Percentiles rank a stretch among this genome's conserved stretches.
phyloP scores from a whole-genome alignment of 2,888 invertebrate species.

The Tetranychus piercei region DNA sequence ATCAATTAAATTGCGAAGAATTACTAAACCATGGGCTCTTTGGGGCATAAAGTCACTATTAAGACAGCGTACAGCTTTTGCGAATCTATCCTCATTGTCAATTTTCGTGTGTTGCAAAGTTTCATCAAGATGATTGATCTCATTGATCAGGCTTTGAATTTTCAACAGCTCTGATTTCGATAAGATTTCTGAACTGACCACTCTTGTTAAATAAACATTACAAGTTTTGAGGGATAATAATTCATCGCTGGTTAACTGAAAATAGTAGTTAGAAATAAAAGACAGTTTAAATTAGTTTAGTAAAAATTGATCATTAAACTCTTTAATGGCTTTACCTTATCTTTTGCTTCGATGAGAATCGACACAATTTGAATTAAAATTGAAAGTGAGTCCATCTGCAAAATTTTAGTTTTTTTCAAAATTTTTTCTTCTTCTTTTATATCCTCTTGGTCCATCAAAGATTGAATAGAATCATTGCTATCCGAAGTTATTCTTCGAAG shows the following conservation, averaged over 20 bases:
- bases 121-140: neutral
- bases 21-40: slow-evolving; percentile 57
- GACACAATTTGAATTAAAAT: slow-evolving; percentile 7
- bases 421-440: neutral
- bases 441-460: neutral
- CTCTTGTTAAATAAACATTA: neutral
- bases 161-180: neutral
- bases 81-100: slow-evolving; percentile 31
- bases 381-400: neutral
- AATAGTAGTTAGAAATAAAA: too few relatives aligned
- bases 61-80: slow-evolving; percentile 47
- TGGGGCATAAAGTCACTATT: slow-evolving; percentile 55
- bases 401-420: neutral
- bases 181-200: neutral
- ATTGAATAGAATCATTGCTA: neutral
- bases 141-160: neutral
- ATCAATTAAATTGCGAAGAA: slow-evolving; percentile 51
- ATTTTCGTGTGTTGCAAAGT: neutral
- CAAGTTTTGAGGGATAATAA: neutral
- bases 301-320: neutral
- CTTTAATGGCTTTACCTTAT: slow-evolving; percentile 1
- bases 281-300: neutral
- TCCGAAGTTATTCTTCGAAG: slow-evolving; percentile 11
- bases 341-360: neutral
- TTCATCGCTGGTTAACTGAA: neutral